Conservation (phyloP, 2,113 vertebrate genomes). For the Dasyurus viverrinus region DNA sequence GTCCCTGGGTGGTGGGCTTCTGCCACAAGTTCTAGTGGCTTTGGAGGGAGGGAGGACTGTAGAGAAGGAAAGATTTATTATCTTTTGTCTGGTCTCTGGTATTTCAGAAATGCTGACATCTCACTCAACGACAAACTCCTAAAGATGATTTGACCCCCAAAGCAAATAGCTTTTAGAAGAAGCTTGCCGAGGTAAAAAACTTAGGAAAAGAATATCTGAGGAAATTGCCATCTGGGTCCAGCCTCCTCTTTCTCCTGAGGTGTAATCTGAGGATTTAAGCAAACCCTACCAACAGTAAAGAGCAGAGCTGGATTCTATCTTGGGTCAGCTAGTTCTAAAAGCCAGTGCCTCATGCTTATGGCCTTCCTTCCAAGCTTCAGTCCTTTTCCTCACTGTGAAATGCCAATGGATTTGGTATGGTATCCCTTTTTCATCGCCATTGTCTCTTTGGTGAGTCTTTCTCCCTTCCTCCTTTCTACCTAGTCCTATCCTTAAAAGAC, state of each 20-base stretch:
- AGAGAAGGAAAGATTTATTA: conserved; percentile 1
- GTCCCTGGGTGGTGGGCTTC: conserved; percentile 10
- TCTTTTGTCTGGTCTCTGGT: conserved; percentile 44
- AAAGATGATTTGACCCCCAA: conserved; percentile 35
- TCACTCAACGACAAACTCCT: conserved; percentile 49
- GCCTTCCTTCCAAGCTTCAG: conserved; percentile 45
- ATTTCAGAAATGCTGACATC: conserved; percentile 58
- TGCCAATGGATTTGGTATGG: conserved; percentile 43
- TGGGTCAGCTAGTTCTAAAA: neutral
- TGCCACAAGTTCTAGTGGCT: neutral
- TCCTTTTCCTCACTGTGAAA: conserved; percentile 38
- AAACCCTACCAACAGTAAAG: neutral
- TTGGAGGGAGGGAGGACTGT: neutral
- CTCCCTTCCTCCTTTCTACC: neutral
- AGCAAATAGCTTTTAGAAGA: conserved; percentile 46
- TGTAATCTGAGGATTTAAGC: neutral
- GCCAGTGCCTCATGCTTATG: neutral
- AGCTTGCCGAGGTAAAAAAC: conserved; percentile 24
- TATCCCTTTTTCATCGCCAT: neutral
- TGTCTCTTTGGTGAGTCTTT: neutral
- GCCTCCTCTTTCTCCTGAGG: neutral
- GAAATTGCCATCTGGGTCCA: neutral
- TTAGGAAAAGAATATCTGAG: neutral
- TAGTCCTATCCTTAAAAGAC: neutral
- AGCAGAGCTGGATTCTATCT: neutral